Evolutionary conservation across 2,797 vertebrate genomes (phyloP).

Genomic region (Lacerta viridis): DNA sequence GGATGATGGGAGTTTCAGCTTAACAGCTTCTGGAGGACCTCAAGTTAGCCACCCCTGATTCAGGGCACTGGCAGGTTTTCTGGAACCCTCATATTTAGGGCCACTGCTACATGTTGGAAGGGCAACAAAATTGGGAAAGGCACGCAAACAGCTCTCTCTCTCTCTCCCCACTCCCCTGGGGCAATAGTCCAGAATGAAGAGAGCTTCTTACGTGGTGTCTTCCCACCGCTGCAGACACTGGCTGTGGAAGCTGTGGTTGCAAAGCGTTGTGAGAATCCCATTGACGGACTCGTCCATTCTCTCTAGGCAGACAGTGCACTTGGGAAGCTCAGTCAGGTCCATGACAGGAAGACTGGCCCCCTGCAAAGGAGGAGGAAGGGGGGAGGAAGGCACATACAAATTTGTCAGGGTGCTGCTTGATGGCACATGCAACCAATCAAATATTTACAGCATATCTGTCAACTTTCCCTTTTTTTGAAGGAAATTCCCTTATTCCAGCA

Average conservation of each 20-base stretch:
- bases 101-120: no score
- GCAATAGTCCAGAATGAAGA: not conserved
- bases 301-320: conserved; percentile 98
- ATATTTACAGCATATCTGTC: no score
- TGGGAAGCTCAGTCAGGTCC: conserved; percentile 96
- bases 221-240: conserved; percentile 99
- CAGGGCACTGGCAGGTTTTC: no score
- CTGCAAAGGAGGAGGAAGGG: conserved; percentile 71
- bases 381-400: not conserved
- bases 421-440: rapidly evolving
- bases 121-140: no score
- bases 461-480: no score
- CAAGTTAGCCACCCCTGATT: no score
- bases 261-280: conserved; percentile 95
- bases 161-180: not conserved
- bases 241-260: conserved; percentile 99
- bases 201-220: conserved; percentile 92
- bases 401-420: conserved; percentile 17
- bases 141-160: not conserved
- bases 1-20: no score
- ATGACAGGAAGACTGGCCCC: conserved; percentile 98
- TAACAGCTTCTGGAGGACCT: no score
- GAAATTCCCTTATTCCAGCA: no score
- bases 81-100: no score
- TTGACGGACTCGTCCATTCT: conserved; percentile 99